These are phyloP conservation scores for Dendroctonus valens DNA, from an alignment of 1,140 invertebrate genomes.

Conservation along the genomic window DNA sequence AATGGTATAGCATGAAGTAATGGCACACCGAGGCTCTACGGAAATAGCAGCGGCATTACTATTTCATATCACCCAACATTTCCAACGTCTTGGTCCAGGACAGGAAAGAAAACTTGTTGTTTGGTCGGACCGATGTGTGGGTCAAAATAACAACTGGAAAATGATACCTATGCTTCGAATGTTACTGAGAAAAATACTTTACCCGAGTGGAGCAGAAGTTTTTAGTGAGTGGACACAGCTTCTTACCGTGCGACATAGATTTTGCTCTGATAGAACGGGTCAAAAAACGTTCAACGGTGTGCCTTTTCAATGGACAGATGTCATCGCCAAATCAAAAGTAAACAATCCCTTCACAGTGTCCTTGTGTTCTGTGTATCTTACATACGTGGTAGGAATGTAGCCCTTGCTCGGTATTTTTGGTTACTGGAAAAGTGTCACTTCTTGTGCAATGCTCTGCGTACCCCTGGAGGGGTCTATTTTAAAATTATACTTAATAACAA, in stretches of 20 bases:
- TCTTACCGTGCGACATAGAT: conserved; percentile 16
- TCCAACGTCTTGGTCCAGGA: background rate
- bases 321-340: conserved; percentile 8
- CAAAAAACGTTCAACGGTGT: conserved; percentile 7
- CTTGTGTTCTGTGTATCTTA: too few species aligned
- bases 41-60: conserved; percentile 18
- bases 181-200: conserved; percentile 7
- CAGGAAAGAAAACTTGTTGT: conserved; percentile 23
- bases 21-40: conserved; percentile 10
- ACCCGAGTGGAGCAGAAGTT: conserved; percentile 14
- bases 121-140: conserved; percentile 19
- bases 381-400: too few species aligned
- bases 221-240: conserved; percentile 18
- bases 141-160: conserved; percentile 13
- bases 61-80: conserved; percentile 11
- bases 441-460: too few species aligned
- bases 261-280: conserved; percentile 8
- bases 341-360: too few species aligned
- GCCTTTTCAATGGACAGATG: conserved; percentile 4
- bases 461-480: too few species aligned
- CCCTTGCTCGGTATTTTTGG: too few species aligned
- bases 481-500: too few species aligned
- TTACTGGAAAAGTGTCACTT: too few species aligned
- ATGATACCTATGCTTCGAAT: conserved; percentile 5
- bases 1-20: conserved; percentile 10